These are phyloP conservation scores for Pachycephus smyrnensis DNA, from an alignment of 2,888 invertebrate genomes.

Conservation along the genomic window DNA sequence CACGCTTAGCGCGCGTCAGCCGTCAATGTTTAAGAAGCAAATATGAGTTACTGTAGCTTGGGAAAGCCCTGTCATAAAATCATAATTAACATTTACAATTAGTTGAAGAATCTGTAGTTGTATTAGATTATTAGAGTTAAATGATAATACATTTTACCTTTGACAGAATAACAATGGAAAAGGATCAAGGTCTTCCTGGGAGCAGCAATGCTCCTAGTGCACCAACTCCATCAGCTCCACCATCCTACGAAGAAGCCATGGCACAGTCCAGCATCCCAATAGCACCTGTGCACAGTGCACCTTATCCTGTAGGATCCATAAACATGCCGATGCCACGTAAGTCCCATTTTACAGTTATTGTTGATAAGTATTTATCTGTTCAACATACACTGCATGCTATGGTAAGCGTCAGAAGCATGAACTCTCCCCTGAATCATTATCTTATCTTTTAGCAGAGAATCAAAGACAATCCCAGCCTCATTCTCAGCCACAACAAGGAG, in stretches of 20 bases:
- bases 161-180: slow-evolving; percentile 11
- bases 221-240: slow-evolving; percentile 29
- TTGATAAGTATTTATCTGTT: not conserved
- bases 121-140: not conserved
- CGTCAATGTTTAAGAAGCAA: not conserved
- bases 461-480: not conserved
- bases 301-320: slow-evolving; percentile 43
- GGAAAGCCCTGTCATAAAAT: not conserved
- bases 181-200: slow-evolving; percentile 8
- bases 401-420: not conserved
- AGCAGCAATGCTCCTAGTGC: slow-evolving; percentile 18
- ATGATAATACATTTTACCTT: not conserved
- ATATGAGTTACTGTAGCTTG: not conserved
- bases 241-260: slow-evolving; percentile 35
- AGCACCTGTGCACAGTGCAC: slow-evolving; percentile 32
- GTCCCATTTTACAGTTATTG: slow-evolving; percentile 13
- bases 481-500: not conserved
- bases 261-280: slow-evolving; percentile 19
- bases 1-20: not conserved
- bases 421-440: not conserved
- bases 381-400: not conserved
- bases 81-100: not conserved
- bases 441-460: not conserved
- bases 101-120: not conserved
- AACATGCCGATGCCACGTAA: slow-evolving; percentile 43